phyloP scores from a whole-genome alignment of 2,113 vertebrate genomes.

The Podarcis muralis region DNA sequence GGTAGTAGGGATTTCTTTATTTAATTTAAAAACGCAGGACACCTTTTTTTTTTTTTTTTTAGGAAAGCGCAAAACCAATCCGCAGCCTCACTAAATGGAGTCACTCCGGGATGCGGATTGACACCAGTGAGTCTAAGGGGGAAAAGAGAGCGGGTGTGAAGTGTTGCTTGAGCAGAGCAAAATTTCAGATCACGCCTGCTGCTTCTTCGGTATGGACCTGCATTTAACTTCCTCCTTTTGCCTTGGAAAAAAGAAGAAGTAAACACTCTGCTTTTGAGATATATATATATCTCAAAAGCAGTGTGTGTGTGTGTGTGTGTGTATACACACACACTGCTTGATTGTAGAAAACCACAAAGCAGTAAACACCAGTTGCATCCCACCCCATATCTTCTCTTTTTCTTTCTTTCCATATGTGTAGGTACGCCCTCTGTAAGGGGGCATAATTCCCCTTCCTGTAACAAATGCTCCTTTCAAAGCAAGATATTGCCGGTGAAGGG shows the following conservation, averaged over 20 bases:
- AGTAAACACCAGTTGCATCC: not conserved
- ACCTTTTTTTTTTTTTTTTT: not conserved
- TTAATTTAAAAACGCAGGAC: not conserved
- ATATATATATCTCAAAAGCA: too few species aligned
- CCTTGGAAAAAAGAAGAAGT: not conserved
- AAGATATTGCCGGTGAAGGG: not conserved
- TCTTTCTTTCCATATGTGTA: not conserved
- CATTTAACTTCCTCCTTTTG: not conserved
- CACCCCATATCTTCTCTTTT: not conserved
- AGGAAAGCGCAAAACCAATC: not conserved
- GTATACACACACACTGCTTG: too few species aligned
- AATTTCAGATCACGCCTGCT: not conserved
- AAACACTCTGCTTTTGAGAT: too few species aligned
- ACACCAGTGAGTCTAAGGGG: accelerated
- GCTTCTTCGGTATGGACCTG: not conserved
- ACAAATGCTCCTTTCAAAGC: not conserved
- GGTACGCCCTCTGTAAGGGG: not conserved
- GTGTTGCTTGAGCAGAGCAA: not conserved
- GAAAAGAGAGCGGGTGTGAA: not conserved
- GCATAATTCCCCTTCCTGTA: too few species aligned
- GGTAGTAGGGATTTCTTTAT: not conserved
- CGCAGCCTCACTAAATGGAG: not conserved
- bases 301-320: too few species aligned
- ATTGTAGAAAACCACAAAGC: too few species aligned
- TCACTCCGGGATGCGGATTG: not conserved